Base-by-base conservation (phyloP, 2,113 vertebrate species). In the Gasterosteus nipponicus region DNA sequence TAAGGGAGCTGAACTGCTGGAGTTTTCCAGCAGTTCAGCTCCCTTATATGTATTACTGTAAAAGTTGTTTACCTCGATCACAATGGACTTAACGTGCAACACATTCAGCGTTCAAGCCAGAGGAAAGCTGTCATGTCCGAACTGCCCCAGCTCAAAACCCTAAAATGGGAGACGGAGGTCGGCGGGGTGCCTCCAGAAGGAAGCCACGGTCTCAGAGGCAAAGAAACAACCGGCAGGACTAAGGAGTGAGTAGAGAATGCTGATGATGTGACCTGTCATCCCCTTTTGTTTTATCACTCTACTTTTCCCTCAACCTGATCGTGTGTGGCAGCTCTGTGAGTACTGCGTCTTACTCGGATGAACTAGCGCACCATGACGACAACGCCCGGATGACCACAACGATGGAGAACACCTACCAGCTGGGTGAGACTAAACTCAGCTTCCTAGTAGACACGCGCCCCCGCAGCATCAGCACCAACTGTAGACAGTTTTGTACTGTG, bases 361-460 rank as follows among this genome's bases (percentile, higher is more conserved):
- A 96, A 39, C 91, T 92, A 0, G 91, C 91, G 29, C 94, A 93
- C 53, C 91, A 79, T 19, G 95, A 96, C 1, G 95, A 94, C 62
- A 79, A 81, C 19, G 64, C 88, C 41, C 85, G 73, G 10, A 83
- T 90, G 14, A 31, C 75, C 2, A 63, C 91, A 26, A 92, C 89
- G 19, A 82, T 93, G 93, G 96, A 95, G 83, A 96, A 97, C 90
- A 96, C 95, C 8, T 96, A 95, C 60, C 95, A 94, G 65, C 47
- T 95, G 70, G 93, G 96, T 97, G 82, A 92, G 89, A 74, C 26
- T 51, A 76, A 12, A 2, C 12, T 60, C 29, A 53, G 41, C 16
- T 56, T 10, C 15, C 4, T 42, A 4, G 9, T 31, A 64, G 33
- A 77, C 22, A 22, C 29, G 46, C 29, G 38, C 29, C 51, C 19